Evolutionary conservation across 2,113 vertebrate genomes (phyloP).

Genomic region (Heterochromis multidens): DNA sequence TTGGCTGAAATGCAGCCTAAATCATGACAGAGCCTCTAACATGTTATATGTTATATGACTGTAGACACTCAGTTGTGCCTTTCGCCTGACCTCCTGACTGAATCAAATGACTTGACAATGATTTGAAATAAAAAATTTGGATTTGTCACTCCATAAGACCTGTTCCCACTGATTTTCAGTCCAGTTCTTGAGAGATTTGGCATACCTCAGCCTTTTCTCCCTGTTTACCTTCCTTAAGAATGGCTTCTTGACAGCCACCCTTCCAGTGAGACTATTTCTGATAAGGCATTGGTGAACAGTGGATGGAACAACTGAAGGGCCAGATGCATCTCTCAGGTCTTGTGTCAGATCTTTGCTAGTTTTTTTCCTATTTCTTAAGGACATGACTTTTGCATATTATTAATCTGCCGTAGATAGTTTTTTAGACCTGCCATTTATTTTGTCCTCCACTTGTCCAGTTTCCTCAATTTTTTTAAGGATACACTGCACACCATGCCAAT

Average conservation of each 20-base stretch:
- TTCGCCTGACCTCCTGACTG: neutral
- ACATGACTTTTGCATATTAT: neutral
- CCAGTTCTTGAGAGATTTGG: neutral
- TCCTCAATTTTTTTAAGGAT: neutral
- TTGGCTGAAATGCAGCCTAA: neutral
- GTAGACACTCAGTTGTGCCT: neutral
- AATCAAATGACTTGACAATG: neutral
- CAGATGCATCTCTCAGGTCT: no score
- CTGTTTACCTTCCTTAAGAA: neutral
- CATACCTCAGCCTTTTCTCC: neutral
- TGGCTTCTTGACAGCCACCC: neutral
- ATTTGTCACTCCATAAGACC: neutral
- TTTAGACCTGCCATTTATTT: neutral
- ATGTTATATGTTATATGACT: neutral
- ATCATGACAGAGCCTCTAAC: neutral
- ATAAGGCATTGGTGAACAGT: neutral
- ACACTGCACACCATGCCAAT: neutral
- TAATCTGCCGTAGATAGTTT: neutral
- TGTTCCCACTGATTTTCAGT: neutral
- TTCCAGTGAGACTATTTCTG: neutral
- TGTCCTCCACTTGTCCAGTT: neutral
- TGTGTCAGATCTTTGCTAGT: neutral
- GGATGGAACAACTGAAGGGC: neutral
- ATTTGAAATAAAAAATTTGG: neutral
- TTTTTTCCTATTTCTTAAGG: neutral